phyloP scores from a whole-genome alignment of 2,113 vertebrate species.

The Oreochromis aureus region DNA sequence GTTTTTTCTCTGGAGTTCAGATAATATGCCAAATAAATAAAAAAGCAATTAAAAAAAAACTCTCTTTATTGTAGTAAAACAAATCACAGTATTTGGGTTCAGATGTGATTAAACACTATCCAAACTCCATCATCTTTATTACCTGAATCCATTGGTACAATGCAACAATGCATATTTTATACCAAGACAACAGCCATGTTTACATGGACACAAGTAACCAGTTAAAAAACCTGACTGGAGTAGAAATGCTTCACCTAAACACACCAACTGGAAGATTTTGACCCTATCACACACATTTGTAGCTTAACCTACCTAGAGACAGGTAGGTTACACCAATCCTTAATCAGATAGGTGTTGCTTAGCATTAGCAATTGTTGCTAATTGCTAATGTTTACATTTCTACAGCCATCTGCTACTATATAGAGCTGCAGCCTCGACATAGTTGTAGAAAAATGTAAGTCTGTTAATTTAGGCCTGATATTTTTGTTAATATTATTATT shows the following conservation, averaged over 20 bases:
- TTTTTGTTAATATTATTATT: neutral
- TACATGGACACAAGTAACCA: neutral
- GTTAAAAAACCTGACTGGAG: neutral
- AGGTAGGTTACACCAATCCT: neutral
- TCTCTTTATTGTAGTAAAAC: neutral
- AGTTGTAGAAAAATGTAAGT: neutral
- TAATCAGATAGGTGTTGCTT: neutral
- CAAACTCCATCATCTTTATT: neutral
- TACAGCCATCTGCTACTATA: neutral
- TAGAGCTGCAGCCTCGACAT: neutral
- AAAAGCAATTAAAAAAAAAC: accelerated
- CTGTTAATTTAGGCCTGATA: neutral
- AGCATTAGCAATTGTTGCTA: neutral
- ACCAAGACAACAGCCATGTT: neutral
- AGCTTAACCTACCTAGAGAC: neutral
- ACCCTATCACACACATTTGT: neutral
- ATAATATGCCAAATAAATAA: neutral
- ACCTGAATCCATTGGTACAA: neutral
- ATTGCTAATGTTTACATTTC: neutral
- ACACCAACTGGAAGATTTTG: neutral
- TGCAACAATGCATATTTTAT: neutral
- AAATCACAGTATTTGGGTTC: neutral
- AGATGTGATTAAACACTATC: neutral
- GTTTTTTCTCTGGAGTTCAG: neutral
- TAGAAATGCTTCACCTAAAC: neutral